Conservation (phyloP, 2,888 invertebrate genomes). For the Melipona beecheii region DNA sequence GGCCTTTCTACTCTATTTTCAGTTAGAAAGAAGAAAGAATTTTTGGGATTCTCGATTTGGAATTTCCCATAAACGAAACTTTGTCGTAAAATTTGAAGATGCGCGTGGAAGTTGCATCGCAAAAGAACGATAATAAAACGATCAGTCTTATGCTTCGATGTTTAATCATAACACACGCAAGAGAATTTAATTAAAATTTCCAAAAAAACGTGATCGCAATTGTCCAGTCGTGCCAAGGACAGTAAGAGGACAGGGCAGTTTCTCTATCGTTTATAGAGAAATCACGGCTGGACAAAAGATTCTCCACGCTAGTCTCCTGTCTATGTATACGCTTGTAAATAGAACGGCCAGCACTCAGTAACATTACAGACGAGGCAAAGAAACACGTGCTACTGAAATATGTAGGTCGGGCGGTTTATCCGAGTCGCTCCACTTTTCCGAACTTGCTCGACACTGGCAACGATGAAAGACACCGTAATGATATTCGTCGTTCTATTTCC, state of each 20-base stretch:
- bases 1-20: not conserved
- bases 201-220: too few relatives aligned
- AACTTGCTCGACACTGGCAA: slow-evolving; percentile 44
- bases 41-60: too few relatives aligned
- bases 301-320: not conserved
- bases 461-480: slow-evolving; percentile 50
- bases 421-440: slow-evolving; percentile 48
- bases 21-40: not conserved
- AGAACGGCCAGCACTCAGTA: slow-evolving; percentile 34
- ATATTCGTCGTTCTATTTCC: slow-evolving; percentile 45
- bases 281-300: not conserved
- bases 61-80: too few relatives aligned
- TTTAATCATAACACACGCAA: not conserved
- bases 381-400: slow-evolving; percentile 56
- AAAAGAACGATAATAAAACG: not conserved
- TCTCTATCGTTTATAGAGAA: slow-evolving; percentile 5
- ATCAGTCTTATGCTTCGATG: not conserved
- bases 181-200: too few relatives aligned
- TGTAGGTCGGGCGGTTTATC: slow-evolving; percentile 57
- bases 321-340: slow-evolving; percentile 37
- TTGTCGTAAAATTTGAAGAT: too few relatives aligned
- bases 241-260: not conserved
- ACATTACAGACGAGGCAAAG: slow-evolving; percentile 38
- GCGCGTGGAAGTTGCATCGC: not conserved
- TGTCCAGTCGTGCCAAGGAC: not conserved